phyloP scores from a whole-genome alignment of 1,140 invertebrate species.

The Diabrotica undecimpunctata region DNA sequence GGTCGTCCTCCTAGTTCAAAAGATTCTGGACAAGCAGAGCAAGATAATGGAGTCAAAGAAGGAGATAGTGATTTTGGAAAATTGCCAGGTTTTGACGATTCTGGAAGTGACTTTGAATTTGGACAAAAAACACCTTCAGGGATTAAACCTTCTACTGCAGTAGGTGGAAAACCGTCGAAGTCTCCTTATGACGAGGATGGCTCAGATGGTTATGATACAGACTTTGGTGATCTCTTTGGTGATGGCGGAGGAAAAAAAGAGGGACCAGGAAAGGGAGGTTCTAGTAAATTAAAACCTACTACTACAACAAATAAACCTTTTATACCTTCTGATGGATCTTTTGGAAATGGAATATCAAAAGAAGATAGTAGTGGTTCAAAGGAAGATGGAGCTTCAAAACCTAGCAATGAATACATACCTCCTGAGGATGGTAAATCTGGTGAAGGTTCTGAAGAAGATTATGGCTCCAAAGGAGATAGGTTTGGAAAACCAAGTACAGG shows the following conservation, averaged over 20 bases:
- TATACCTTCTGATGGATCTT: too few species aligned
- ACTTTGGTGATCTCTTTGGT: slow-evolving; percentile 32
- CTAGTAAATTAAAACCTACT: slow-evolving; percentile 16
- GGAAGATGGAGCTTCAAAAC: slow-evolving; percentile 30
- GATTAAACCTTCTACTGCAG: neutral
- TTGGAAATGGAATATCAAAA: too few species aligned
- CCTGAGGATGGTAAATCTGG: slow-evolving; percentile 25
- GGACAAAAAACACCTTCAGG: slow-evolving; percentile 10
- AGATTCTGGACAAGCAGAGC: neutral
- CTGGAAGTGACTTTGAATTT: neutral
- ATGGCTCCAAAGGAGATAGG: neutral
- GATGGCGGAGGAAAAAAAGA: neutral
- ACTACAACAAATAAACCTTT: slow-evolving; percentile 11
- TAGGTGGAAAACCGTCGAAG: neutral
- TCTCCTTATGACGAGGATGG: slow-evolving; percentile 15
- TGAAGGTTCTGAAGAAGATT: slow-evolving; percentile 11
- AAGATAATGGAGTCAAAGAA: slow-evolving; percentile 17
- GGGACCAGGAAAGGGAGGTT: slow-evolving; percentile 4
- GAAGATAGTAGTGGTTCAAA: neutral
- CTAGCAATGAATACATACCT: slow-evolving; percentile 18
- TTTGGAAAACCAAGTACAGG: neutral
- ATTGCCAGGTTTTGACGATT: too few species aligned
- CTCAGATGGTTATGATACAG: slow-evolving; percentile 13
- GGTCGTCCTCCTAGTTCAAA: neutral
- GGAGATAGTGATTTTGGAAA: slow-evolving; percentile 25